Evolutionary conservation across 2,113 vertebrate species (phyloP), one percentile per base, ranked within the genome.

Genomic region (Petroica traversi): DNA sequence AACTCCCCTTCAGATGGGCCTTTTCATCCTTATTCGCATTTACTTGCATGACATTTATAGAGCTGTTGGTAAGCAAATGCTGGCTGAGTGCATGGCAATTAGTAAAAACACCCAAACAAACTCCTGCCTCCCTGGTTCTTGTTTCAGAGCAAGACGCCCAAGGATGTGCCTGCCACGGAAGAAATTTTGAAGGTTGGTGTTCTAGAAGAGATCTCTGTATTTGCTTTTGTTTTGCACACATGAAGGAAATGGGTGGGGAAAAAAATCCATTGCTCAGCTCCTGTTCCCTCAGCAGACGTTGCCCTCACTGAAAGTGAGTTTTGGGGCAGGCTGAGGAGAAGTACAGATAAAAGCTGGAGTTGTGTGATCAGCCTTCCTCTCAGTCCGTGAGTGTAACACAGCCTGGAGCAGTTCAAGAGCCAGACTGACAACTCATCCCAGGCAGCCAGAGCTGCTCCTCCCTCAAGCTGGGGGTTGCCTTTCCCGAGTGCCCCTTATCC

Each of bases 181-280:
- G 98, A 99, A 75, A 99, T 99, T 88, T 96, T 99, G 89, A 98
- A 97, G 98, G 99, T 99, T 95, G 98, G 98, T 95, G 38, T 64
- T 69, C 16, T 68, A 16, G 22, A 41, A 19, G 4, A n/a, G 3
- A 18, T n/a, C 11, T 58, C 36, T 41, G 15, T 29, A 9, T 59
- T 75, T 61, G 34, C 43, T 59, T 68, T 2, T 23, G 11, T 64
- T 85, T 57, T n/a, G 26, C 25, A 25, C 0, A 1, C 3, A 2
- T 45, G 16, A 19, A 75, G 51, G 49, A 33, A 38, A 15, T 2
- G 6, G 10, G 10, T 23, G 25, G 52, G 5, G 18, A n/a, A 8
- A 34, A 33, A 43, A 36, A 68, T 15, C 3, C 11, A 17, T 3
- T 2, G 2, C 41, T 48, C 5, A 68, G 58, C 34, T 89, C 13